Evolutionary conservation across 1,140 invertebrate genomes (phyloP).

Genomic region (Nymphalis io): DNA sequence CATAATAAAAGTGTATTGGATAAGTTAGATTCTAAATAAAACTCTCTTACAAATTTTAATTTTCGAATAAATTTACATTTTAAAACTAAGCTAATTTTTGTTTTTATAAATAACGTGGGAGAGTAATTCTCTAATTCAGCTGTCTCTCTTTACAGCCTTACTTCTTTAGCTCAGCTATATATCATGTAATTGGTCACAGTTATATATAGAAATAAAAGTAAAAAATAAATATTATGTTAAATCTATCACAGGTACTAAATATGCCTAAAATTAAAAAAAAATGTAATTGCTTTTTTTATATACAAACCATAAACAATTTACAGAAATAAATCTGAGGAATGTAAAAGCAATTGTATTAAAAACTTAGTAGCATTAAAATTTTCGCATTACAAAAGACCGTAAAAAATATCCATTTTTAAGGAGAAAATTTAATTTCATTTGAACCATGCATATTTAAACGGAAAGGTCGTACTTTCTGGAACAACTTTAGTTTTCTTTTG

Average conservation of each 20-base stretch:
- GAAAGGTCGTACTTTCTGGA: conserved; percentile 19
- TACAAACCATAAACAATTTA: not conserved
- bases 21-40: not conserved
- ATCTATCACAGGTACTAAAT: no score
- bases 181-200: no score
- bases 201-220: no score
- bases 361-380: not conserved
- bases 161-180: no score
- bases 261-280: no score
- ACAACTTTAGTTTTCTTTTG: conserved; percentile 42
- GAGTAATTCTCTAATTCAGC: no score
- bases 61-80: no score
- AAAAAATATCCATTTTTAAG: conserved; percentile 10
- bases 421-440: conserved; percentile 23
- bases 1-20: not conserved
- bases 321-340: not conserved
- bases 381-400: conserved; percentile 1
- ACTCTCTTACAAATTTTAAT: not conserved
- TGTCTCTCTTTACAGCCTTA: not conserved
- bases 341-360: conserved; percentile 2
- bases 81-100: no score
- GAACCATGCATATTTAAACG: conserved; percentile 24
- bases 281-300: not conserved
- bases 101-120: no score
- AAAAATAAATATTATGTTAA: no score